Evolutionary conservation across 2,113 vertebrate genomes (phyloP), one percentile per base, ranked within the genome.

Genomic region (Excalfactoria chinensis): DNA sequence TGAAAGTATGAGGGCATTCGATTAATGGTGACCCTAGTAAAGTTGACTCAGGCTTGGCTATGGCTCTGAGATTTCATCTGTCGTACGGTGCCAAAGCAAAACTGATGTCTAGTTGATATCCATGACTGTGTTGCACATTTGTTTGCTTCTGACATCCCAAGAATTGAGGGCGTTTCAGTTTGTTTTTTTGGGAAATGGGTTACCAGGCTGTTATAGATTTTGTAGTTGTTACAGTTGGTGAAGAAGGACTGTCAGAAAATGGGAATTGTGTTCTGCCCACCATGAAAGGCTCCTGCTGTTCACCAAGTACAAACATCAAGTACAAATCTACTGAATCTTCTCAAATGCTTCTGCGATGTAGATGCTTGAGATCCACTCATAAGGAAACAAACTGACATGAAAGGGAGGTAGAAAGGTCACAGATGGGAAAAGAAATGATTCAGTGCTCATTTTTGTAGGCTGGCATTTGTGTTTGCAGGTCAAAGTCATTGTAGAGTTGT

Each of bases 391-490:
- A 32, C 25, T 17, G 30, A 35, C 40, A 22, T 62, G 49, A 82
- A 78, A 88, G 34, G 14, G 30, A 26, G 53, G 37, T 59, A 63
- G 69, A 87, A 83, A 83, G 63, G 32, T 87, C 6, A 0, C 13
- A 56, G 53, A 37, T 69, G 58, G 51, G n/a, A 87, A 78, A 82
- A 93, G 21, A 46, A 93, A 87, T 60, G 23, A 90, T 73, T 51
- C 71, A 73, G 73, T 77, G 44, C 17, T 69, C 30, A 8, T 51
- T 83, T 93, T 59, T 88, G 63, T 0, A 1, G 66, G 46, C 41
- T 89, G 82, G 63, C 40, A 81, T 72, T 92, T 93, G 51, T 89
- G 56, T 92, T 91, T 90, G 77, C 44, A 89, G 74, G 91, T 95
- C 93, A 95, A 91, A 93, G 75, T 93, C 20, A 26, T 44, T 49